phyloP scores from a whole-genome alignment of 2,113 vertebrate species.

The Polyodon spathula region DNA sequence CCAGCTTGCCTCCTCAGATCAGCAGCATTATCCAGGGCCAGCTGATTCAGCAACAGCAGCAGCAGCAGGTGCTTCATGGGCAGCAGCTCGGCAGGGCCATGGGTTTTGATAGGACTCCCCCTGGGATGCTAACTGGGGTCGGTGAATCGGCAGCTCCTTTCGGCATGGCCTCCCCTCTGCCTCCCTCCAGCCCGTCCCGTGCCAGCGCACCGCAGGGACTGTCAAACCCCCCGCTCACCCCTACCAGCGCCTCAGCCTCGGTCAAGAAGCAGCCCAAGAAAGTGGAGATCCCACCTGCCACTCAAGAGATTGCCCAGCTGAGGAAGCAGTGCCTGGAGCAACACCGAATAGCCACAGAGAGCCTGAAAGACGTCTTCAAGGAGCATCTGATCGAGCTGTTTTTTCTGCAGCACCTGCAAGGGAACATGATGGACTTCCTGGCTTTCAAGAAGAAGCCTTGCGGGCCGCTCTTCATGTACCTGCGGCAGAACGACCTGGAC shows the following conservation, averaged over 20 bases:
- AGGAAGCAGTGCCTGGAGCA: slow-evolving; percentile 88
- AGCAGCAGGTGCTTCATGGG: slow-evolving; percentile 49
- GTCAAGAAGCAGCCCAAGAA: slow-evolving; percentile 76
- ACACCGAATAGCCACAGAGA: slow-evolving; percentile 80
- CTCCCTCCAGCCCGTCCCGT: slow-evolving; percentile 80
- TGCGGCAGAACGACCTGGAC: slow-evolving; percentile 91
- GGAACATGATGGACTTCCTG: slow-evolving; percentile 97
- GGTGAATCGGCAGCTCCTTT: slow-evolving; percentile 60
- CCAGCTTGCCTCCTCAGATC: slow-evolving; percentile 79
- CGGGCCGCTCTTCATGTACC: slow-evolving; percentile 78
- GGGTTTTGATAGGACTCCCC: slow-evolving; percentile 67
- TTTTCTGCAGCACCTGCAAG: slow-evolving; percentile 92
- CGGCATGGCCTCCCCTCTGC: slow-evolving; percentile 68
- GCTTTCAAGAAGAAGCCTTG: slow-evolving; percentile 94
- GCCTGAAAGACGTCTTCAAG: slow-evolving; percentile 78
- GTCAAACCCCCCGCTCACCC: slow-evolving; percentile 60
- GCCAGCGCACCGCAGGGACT: slow-evolving; percentile 63
- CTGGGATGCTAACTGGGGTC: slow-evolving; percentile 62
- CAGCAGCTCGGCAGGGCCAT: slow-evolving; percentile 53
- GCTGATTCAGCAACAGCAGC: slow-evolving; percentile 59
- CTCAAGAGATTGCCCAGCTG: slow-evolving; percentile 78
- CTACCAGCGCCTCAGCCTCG: slow-evolving; percentile 41
- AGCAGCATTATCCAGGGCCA: slow-evolving; percentile 87
- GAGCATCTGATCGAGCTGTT: slow-evolving; percentile 90
- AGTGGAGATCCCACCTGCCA: slow-evolving; percentile 82